Percentiles rank a stretch among this genome's conserved stretches.
Evolutionary conservation across 2,113 vertebrate species (phyloP).

Genomic region (Hippocampus mohnikei): DNA sequence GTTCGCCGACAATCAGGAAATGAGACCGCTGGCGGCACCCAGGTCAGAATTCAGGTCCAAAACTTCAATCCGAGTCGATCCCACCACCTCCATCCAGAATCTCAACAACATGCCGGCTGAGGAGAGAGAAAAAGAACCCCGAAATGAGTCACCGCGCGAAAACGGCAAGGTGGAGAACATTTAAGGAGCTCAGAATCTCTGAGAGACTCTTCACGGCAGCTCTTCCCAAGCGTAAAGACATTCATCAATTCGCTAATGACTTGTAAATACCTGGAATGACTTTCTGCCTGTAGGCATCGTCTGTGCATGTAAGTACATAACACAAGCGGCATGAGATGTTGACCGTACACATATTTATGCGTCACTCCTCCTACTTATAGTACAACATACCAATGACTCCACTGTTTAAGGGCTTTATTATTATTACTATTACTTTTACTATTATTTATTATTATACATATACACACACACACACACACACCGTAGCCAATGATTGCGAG

Average conservation of each 20-base stretch:
- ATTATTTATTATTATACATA: too few relatives aligned
- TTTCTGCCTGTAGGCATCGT: slow-evolving; percentile 5
- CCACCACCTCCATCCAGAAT: slow-evolving; percentile 53
- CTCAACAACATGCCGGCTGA: slow-evolving; percentile 39
- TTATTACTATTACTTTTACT: too few relatives aligned
- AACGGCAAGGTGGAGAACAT: background rate
- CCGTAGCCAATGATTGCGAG: too few relatives aligned
- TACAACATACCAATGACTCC: too few relatives aligned
- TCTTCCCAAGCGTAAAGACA: slow-evolving; percentile 3
- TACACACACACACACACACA: too few relatives aligned
- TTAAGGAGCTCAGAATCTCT: background rate
- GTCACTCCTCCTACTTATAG: too few relatives aligned
- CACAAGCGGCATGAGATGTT: too few relatives aligned
- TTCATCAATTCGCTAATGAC: slow-evolving; percentile 11
- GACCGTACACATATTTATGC: too few relatives aligned
- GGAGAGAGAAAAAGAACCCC: slow-evolving; percentile 2
- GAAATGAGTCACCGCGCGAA: background rate
- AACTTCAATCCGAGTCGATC: slow-evolving; percentile 40
- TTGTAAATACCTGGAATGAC: slow-evolving; percentile 26
- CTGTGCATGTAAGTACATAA: slow-evolving; percentile 4
- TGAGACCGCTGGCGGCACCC: background rate
- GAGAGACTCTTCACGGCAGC: background rate
- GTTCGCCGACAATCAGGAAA: slow-evolving; percentile 24
- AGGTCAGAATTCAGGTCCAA: slow-evolving; percentile 33
- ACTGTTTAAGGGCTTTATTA: too few relatives aligned